Evolutionary conservation across 1,140 invertebrate species (phyloP), one percentile per base, ranked within the genome.

Genomic region (Ectropis grisescens): DNA sequence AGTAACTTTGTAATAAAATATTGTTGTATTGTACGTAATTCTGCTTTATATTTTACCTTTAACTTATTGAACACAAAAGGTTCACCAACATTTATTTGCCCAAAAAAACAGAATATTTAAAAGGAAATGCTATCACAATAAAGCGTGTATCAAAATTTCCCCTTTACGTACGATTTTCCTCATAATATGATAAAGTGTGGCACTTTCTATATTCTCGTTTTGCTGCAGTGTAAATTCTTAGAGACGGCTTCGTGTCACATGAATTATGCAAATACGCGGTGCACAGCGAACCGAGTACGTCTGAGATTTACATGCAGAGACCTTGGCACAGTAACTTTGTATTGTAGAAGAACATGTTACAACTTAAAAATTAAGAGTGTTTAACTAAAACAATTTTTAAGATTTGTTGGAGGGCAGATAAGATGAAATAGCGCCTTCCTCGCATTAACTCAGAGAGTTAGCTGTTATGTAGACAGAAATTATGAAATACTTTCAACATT

Each of bases 191-290:
- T 40, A 44, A 52, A 11, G 31, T 32, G 15, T 26, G 11, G 16
- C 33, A 32, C 42, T 48, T 54, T 37, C 27, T 32, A 38, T 51
- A 42, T 51, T 38, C 27, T 16, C 35, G 41, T 43, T 53, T 36
- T 46, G 37, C 33, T 40, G 51, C 47, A 50, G 51, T 66, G 53
- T 58, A 60, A 58, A 67, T 67, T 57, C 52, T 62, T 60, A 45
- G 36, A 51, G 40, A 51, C 49, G 56, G 54, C 43, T 50, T 41
- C 35, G 43, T 49, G 52, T 66, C 54, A 58, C 53, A 60, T 70
- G 54, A 67, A 70, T 70, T 67, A 67, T 65, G 58, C 45, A 67
- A 57, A 67, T 62, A 45, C 44, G 39, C 25, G 22, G 31, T 48
- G 43, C 39, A 53, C 23, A 29, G 46, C 40, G 43, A 47, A 45